A percentile compares a stretch with the other conserved stretches of the same genome.
Evolutionary conservation across 2,113 vertebrate species (phyloP).

Genomic region (Emydocephalus ijimae): DNA sequence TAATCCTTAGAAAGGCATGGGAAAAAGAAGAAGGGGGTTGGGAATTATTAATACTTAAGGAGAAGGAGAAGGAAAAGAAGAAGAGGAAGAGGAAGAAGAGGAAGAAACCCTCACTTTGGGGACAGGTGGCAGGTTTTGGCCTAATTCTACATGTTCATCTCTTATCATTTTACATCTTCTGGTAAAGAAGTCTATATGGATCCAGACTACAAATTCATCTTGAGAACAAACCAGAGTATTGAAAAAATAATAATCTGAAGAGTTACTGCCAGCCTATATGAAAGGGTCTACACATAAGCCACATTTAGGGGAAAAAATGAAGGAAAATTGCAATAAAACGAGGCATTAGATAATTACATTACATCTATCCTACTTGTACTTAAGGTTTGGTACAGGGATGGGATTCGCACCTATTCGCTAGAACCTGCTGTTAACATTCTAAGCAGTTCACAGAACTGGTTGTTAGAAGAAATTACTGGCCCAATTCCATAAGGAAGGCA

Average conservation of each 20-base stretch:
- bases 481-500: no score
- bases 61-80: background rate
- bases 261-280: background rate
- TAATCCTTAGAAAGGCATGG: no score
- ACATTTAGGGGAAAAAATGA: background rate
- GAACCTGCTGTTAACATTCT: no score
- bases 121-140: background rate
- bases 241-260: background rate
- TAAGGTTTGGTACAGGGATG: background rate
- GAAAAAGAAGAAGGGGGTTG: no score
- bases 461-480: no score
- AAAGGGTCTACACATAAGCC: background rate
- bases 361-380: background rate
- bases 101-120: background rate
- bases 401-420: no score
- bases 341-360: background rate
- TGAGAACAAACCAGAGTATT: background rate
- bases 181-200: background rate
- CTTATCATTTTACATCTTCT: background rate
- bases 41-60: background rate
- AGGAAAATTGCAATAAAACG: background rate
- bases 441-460: no score
- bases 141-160: background rate
- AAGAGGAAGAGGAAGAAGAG: no score
- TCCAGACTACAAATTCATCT: background rate